Evolutionary conservation across 2,888 invertebrate species (phyloP).

Genomic region (Dasysyrphus tricinctus): DNA sequence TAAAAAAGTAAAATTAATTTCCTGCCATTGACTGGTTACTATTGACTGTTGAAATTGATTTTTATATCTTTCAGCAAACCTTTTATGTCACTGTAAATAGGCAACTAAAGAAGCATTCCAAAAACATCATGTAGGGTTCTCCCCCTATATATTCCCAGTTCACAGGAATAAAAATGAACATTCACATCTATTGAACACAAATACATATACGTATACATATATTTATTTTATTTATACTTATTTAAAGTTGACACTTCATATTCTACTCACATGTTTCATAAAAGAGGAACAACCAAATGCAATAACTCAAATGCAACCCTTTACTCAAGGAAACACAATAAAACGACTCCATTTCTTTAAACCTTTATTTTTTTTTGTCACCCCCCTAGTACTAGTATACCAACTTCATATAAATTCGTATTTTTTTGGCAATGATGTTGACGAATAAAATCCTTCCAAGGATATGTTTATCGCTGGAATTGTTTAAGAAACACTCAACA

Average conservation of each 20-base stretch:
- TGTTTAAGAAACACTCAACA: constrained; percentile 65
- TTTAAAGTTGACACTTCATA: constrained; percentile 46
- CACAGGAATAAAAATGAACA: background rate
- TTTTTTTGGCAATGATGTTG: constrained; percentile 52
- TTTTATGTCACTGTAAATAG: constrained; percentile 4
- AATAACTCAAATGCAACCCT: constrained; percentile 62
- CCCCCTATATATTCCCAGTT: background rate
- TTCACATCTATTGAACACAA: background rate
- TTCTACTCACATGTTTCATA: constrained; percentile 22
- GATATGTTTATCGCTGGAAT: constrained; percentile 70
- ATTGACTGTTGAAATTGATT: constrained; percentile 12
- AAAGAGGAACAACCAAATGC: constrained; percentile 42
- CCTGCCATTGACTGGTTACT: constrained; percentile 28
- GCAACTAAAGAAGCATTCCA: constrained; percentile 14
- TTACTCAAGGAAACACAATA: background rate
- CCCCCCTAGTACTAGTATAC: too few species aligned
- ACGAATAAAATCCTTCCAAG: constrained; percentile 64
- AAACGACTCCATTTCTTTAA: constrained; percentile 22
- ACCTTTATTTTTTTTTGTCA: background rate
- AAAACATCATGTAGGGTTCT: background rate
- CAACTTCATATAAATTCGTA: constrained; percentile 36
- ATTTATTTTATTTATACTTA: constrained; percentile 35
- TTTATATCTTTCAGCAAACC: constrained; percentile 7
- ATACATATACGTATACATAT: too few species aligned
- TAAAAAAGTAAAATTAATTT: constrained; percentile 30